Percentiles rank a stretch among this genome's conserved stretches.
These are phyloP conservation scores for Tetranychus truncatus DNA, from an alignment of 2,888 invertebrate genomes.

Conservation along the genomic window DNA sequence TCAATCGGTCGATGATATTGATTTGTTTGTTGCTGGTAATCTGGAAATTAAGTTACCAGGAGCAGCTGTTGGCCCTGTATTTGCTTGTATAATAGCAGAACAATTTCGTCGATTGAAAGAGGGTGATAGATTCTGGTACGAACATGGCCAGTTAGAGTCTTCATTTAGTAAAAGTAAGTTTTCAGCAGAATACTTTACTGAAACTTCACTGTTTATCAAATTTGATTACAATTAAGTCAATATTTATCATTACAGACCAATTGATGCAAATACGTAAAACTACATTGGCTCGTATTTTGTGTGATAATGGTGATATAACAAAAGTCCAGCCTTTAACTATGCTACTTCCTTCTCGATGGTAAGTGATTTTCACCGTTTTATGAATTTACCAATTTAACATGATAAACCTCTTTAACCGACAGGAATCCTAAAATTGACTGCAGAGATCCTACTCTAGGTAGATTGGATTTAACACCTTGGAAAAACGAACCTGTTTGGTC, in stretches of 20 bases:
- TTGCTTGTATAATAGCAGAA: constrained; percentile 61
- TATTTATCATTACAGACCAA: not conserved
- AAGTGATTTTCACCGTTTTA: no score
- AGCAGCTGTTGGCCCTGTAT: constrained; percentile 60
- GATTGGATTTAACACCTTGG: no score
- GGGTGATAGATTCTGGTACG: constrained; percentile 72
- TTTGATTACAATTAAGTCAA: not conserved
- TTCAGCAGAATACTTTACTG: not conserved
- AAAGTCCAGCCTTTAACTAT: not conserved
- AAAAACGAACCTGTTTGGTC: no score
- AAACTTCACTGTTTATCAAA: not conserved
- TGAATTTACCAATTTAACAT: no score
- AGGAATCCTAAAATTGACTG: no score
- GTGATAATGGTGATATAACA: not conserved
- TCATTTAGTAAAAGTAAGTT: not conserved
- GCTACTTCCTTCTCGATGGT: not conserved
- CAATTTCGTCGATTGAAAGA: constrained; percentile 58
- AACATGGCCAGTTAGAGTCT: constrained; percentile 39
- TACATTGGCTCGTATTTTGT: not conserved
- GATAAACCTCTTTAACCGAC: no score
- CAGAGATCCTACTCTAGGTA: no score
- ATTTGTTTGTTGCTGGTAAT: constrained; percentile 65
- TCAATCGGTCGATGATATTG: constrained; percentile 58
- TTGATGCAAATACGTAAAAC: not conserved
- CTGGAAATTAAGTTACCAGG: constrained; percentile 56